Conservation (phyloP, 1,140 invertebrate species). For the Drosophila hydei region DNA sequence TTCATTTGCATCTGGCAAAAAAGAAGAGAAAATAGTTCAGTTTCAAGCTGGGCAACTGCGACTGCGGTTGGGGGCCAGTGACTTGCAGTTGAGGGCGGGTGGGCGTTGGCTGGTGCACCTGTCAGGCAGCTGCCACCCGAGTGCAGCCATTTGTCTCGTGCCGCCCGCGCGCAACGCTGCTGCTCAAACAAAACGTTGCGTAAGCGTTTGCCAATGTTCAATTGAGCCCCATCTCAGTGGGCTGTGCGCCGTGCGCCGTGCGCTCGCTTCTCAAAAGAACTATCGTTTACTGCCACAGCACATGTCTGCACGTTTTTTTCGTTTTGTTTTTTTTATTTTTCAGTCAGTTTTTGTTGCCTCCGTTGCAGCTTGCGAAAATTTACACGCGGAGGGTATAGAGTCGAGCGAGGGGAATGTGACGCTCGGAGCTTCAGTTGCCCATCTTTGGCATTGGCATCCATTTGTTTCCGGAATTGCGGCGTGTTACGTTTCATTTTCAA, state of each 20-base stretch:
- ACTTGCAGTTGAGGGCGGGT: constrained; percentile 35
- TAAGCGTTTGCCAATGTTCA: constrained; percentile 74
- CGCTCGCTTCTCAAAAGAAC: constrained; percentile 16
- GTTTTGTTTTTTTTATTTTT: constrained; percentile 13
- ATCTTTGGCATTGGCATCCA: constrained; percentile 41
- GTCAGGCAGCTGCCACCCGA: constrained; percentile 63
- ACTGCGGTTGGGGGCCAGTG: constrained; percentile 60
- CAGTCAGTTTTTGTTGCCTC: constrained; percentile 3
- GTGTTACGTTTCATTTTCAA: constrained; percentile 75
- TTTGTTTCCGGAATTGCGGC: constrained; percentile 72
- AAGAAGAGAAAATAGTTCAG: background rate
- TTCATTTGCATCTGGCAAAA: constrained; percentile 72
- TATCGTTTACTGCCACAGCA: constrained; percentile 68
- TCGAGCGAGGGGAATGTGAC: too few species aligned
- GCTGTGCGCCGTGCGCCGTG: constrained; percentile 1
- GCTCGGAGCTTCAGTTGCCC: constrained; percentile 8
- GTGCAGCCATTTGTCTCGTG: constrained; percentile 47
- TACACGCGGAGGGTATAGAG: too few species aligned
- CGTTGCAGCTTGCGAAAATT: constrained; percentile 49
- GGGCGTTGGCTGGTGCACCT: constrained; percentile 42
- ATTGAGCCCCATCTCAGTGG: constrained; percentile 26
- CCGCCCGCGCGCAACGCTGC: constrained; percentile 21
- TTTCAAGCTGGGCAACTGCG: constrained; percentile 22
- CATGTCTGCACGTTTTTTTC: constrained; percentile 69
- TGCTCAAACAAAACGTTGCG: constrained; percentile 72